phyloP scores from a whole-genome alignment of 2,113 vertebrate species.

The Saguinus imperator region DNA sequence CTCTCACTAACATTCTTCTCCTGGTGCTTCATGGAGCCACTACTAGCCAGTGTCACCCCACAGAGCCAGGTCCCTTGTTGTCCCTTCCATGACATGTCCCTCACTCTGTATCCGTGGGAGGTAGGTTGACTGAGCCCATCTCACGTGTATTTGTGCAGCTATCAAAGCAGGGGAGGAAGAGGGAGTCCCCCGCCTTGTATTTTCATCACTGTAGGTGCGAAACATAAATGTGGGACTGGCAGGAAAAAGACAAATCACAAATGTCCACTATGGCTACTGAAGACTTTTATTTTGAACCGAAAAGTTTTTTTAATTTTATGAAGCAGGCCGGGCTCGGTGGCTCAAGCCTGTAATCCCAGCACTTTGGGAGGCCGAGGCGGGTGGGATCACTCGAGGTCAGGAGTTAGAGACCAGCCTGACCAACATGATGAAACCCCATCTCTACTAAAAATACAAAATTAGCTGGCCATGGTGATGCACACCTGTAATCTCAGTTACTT shows the following conservation, averaged over 20 bases:
- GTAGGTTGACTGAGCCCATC: too few species aligned
- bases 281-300: not conserved
- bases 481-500: too few species aligned
- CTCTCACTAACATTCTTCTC: not conserved
- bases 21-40: accelerated
- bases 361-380: too few species aligned
- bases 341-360: too few species aligned
- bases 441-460: too few species aligned
- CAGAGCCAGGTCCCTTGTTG: accelerated
- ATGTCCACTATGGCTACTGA: accelerated
- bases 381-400: too few species aligned
- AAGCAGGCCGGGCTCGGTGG: not conserved
- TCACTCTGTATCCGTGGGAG: accelerated
- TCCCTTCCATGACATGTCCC: accelerated
- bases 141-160: too few species aligned
- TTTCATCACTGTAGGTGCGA: not conserved
- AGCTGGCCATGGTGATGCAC: too few species aligned
- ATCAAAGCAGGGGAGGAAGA: not conserved
- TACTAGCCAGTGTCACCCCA: accelerated
- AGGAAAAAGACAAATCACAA: not conserved
- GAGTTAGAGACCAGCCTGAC: too few species aligned
- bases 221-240: not conserved
- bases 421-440: too few species aligned
- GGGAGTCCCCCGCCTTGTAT: not conserved
- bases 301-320: not conserved